Percentiles rank a stretch among this genome's conserved stretches.
Evolutionary conservation across 2,888 invertebrate species (phyloP).

Genomic region (Globia sparganii): DNA sequence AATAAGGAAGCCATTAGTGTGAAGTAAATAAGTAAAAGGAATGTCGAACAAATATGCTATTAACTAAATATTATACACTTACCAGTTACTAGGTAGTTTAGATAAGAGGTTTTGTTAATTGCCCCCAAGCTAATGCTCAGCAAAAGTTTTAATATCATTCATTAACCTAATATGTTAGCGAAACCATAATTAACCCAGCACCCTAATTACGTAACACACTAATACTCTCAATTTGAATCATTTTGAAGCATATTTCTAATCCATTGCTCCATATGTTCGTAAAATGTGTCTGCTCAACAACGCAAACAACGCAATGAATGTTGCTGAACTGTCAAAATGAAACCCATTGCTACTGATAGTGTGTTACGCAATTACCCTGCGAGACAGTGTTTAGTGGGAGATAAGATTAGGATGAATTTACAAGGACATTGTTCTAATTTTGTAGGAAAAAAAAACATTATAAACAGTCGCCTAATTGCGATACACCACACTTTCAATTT

Average conservation of each 20-base stretch:
- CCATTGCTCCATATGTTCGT: no score
- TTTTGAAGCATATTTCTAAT: no score
- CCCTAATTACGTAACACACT: no score
- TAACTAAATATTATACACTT: conserved; percentile 44
- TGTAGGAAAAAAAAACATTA: not conserved
- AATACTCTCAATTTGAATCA: no score
- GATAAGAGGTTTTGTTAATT: conserved; percentile 56
- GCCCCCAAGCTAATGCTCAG: conserved; percentile 38
- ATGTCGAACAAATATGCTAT: conserved; percentile 69
- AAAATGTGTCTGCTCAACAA: no score
- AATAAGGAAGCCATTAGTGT: conserved; percentile 43
- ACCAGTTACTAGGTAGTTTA: conserved; percentile 32
- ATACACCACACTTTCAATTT: no score
- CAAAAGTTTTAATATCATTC: conserved; percentile 44
- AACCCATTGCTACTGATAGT: no score
- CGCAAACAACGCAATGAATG: no score
- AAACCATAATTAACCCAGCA: conserved; percentile 50
- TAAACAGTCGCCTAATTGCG: no score
- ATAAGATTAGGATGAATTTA: conserved; percentile 20
- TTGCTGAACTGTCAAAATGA: no score
- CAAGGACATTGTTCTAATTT: conserved; percentile 7
- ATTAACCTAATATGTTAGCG: conserved; percentile 50
- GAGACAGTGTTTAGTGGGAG: conserved; percentile 5
- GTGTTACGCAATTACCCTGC: no score
- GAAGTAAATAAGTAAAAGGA: conserved; percentile 63